Base-by-base conservation (phyloP, 2,113 vertebrate genomes). In the Pycnonotus jocosus region DNA sequence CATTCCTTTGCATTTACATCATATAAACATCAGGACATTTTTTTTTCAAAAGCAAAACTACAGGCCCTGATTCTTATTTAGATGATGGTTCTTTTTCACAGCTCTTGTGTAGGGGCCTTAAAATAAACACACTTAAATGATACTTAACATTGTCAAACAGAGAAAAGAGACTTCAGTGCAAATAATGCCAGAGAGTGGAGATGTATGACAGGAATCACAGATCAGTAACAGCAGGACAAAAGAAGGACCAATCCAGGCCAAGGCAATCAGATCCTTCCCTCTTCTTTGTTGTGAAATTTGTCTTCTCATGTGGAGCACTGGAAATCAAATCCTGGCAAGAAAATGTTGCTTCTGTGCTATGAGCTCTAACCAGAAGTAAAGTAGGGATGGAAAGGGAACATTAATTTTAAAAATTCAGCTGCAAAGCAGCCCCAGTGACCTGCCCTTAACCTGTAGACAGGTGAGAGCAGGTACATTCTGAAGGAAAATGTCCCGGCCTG, bases 101-200 rank as follows among this genome's bases (percentile, higher is more conserved):
- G 81, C 42, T 91, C 89, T 95, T 66, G 30, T 48, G 38, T 12
- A 65, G 50, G 77, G 33, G 38, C 42, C 42, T 92, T 91, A 81
- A 89, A 91, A 87, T 90, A 95, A 97, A 95, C 87, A 95, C 62
- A 92, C 87, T 96, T 94, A 81, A 86, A 61, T 31, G 47, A 69
- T 58, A 95, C 95, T 96, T 96, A 93, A 77, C 85, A 62, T 9
- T 94, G 90, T 92, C 85, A 92, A 97, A 96, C 79, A 94, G 1
- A 88, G 66, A 51, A 72, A 76, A 91, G 69, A 64, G 33, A 91
- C 65, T 88, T 77, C 35, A n/a, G 64, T 37, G 64, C 77, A 92
- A 94, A 92, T 44, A 73, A 62, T 48, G 38, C 50, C 15, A 58
- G 28, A 50, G 77, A 24, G 35, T 28, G 28, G 42, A 61, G 53